These are phyloP conservation scores for Drosophila prosaltans DNA, from an alignment of 1,140 invertebrate species.

Conservation along the genomic window DNA sequence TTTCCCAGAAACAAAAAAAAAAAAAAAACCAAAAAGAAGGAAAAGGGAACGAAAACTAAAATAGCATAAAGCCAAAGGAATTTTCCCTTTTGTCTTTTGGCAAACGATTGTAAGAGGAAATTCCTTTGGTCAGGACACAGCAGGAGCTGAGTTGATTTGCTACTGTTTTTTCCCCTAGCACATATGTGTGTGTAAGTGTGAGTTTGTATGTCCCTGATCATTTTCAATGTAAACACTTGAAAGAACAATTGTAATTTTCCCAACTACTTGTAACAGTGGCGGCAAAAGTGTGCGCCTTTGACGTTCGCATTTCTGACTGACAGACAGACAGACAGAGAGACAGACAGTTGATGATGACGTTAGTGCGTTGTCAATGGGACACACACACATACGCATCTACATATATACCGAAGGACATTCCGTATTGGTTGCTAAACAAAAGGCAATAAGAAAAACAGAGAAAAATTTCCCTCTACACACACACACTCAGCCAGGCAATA, in stretches of 20 bases:
- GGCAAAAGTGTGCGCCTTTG: slow-evolving; percentile 61
- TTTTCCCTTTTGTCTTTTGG: slow-evolving; percentile 13
- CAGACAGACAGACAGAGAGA: slow-evolving; percentile 3
- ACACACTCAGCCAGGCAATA: slow-evolving; percentile 23
- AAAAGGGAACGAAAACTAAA: too few relatives aligned
- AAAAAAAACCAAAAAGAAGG: not conserved
- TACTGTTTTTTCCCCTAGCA: slow-evolving; percentile 23
- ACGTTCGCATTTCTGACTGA: slow-evolving; percentile 53
- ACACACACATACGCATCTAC: slow-evolving; percentile 10
- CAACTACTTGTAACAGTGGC: slow-evolving; percentile 41
- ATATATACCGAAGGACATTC: slow-evolving; percentile 16
- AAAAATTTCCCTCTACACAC: not conserved
- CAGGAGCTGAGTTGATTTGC: slow-evolving; percentile 11
- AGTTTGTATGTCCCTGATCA: slow-evolving; percentile 40
- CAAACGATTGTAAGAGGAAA: slow-evolving; percentile 14
- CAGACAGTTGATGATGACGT: slow-evolving; percentile 55
- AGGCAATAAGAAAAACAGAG: slow-evolving; percentile 29
- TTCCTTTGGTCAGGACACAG: slow-evolving; percentile 12
- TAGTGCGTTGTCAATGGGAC: slow-evolving; percentile 60
- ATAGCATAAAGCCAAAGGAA: not conserved
- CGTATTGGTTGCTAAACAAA: slow-evolving; percentile 26
- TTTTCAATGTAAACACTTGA: slow-evolving; percentile 69
- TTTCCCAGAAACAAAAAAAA: not conserved
- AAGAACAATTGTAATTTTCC: slow-evolving; percentile 70
- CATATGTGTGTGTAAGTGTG: slow-evolving; percentile 7